Evolutionary conservation across 2,797 vertebrate species (phyloP).

Genomic region (Heterohyrax brucei): DNA sequence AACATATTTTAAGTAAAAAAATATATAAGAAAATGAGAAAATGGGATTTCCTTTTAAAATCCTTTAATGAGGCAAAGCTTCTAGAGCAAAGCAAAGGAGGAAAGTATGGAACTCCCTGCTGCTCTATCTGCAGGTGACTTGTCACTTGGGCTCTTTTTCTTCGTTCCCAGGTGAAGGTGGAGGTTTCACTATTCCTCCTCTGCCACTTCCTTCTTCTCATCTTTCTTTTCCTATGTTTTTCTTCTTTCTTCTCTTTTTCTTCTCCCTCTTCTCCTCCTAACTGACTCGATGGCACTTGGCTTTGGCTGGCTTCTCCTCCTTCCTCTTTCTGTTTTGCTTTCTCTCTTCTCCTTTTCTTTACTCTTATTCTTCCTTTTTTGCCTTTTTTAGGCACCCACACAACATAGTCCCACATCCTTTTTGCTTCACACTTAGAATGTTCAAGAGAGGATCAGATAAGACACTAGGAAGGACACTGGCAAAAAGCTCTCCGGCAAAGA

Average conservation of each 20-base stretch:
- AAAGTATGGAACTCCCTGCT: neutral
- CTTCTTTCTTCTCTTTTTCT: neutral
- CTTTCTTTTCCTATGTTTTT: neutral
- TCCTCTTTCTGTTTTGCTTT: neutral
- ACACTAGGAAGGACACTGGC: neutral
- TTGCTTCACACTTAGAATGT: neutral
- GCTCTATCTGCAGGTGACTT: too few species aligned
- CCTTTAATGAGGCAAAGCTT: constrained; percentile 13
- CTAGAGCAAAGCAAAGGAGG: neutral
- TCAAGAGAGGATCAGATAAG: neutral
- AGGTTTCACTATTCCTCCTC: neutral
- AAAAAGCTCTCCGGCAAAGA: neutral
- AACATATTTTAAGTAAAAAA: constrained; percentile 17
- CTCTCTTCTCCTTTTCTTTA: neutral
- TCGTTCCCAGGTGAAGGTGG: neutral
- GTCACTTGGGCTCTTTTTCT: neutral
- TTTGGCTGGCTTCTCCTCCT: neutral
- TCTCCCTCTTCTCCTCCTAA: neutral
- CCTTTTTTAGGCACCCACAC: neutral
- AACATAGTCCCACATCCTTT: neutral
- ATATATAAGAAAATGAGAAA: neutral
- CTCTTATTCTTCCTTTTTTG: neutral
- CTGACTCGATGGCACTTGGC: too few species aligned
- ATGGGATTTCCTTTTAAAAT: constrained; percentile 20
- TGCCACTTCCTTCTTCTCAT: neutral